Conservation (phyloP, 2,888 invertebrate genomes). For the Xanthostigma xanthostigma region DNA sequence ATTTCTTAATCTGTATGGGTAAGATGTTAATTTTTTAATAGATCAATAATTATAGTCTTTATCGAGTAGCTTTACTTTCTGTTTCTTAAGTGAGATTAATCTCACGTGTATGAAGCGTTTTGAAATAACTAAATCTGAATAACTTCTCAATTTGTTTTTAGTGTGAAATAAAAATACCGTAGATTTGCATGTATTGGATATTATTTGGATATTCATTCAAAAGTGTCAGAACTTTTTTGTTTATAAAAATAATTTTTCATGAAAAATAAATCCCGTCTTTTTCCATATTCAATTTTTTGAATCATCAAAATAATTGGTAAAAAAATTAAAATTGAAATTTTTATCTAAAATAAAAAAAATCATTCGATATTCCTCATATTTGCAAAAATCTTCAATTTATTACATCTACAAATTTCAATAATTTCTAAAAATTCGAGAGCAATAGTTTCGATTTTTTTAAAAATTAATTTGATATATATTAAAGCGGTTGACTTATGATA, state of each 20-base stretch:
- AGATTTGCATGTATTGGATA: constrained; percentile 1
- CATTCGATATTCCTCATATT: background rate
- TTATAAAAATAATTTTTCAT: constrained; percentile 1
- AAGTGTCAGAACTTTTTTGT: constrained; percentile 1
- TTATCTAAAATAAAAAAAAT: background rate
- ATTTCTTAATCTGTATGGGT: too few relatives aligned
- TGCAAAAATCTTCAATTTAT: constrained; percentile 1
- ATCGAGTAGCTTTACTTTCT: too few relatives aligned
- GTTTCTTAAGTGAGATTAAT: too few relatives aligned
- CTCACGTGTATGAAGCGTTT: too few relatives aligned
- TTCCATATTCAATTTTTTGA: constrained; percentile 2
- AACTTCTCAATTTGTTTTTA: constrained; percentile 3
- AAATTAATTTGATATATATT: background rate
- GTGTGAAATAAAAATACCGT: constrained; percentile 4
- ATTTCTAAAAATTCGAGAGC: background rate
- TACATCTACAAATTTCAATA: constrained; percentile 2
- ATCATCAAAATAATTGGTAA: background rate
- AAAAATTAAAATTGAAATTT: constrained; percentile 1
- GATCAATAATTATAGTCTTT: too few relatives aligned
- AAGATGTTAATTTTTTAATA: too few relatives aligned
- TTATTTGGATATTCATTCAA: constrained; percentile 1
- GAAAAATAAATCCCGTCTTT: constrained; percentile 2
- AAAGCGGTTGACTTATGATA: constrained; percentile 1
- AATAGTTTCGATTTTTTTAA: background rate
- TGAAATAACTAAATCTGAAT: too few relatives aligned